Percentiles rank a stretch among this genome's conserved stretches.
Evolutionary conservation across 2,113 vertebrate genomes (phyloP).

Genomic region (Microcebus ravelobensis): DNA sequence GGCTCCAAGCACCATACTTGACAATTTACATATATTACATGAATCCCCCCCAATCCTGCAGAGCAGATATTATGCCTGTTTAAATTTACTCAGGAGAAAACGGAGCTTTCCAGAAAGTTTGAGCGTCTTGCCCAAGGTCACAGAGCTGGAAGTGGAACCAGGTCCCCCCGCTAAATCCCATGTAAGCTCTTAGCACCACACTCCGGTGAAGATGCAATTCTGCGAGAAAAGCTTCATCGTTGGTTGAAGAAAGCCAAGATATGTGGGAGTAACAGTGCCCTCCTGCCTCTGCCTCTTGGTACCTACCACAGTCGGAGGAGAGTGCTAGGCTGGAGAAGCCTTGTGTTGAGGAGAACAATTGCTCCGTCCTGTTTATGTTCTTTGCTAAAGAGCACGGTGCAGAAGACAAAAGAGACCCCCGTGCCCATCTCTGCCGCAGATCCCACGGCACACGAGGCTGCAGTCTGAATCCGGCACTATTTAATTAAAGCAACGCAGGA

Average conservation of each 20-base stretch:
- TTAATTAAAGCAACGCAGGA: conserved; percentile 6
- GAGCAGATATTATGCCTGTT: background rate
- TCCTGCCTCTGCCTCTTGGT: background rate
- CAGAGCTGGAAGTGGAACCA: background rate
- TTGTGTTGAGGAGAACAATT: background rate
- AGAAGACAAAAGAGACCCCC: background rate
- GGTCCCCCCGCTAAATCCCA: background rate
- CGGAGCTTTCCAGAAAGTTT: background rate
- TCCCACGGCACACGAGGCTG: background rate
- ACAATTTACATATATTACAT: background rate
- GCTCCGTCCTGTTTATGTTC: background rate
- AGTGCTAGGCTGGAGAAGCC: background rate
- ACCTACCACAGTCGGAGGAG: background rate
- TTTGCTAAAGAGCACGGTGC: background rate
- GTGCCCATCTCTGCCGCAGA: background rate
- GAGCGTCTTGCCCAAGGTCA: background rate
- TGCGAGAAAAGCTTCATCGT: background rate
- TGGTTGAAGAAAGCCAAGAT: background rate
- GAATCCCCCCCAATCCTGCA: background rate
- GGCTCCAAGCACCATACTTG: background rate
- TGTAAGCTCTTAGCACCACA: background rate
- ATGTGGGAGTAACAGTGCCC: background rate
- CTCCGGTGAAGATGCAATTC: background rate
- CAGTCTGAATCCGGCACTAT: background rate
- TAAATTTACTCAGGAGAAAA: background rate